Evolutionary conservation across 2,797 vertebrate genomes (phyloP).

Genomic region (Rhinatrema bivittatum): DNA sequence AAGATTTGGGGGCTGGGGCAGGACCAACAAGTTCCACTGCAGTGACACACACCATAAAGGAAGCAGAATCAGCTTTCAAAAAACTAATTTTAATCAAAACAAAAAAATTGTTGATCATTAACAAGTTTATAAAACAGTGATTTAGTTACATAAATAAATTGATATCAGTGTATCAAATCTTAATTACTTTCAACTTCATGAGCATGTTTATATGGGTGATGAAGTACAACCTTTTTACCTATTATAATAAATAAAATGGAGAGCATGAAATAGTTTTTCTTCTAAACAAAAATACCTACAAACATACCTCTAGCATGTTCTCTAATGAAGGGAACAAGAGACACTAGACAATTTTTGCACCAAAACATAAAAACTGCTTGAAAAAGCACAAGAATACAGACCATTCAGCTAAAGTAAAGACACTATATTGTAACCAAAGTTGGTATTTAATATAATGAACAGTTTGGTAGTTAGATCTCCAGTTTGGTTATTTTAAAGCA

Average conservation of each 20-base stretch:
- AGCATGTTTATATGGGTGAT: conserved; percentile 89
- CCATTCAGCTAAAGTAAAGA: conserved; percentile 92
- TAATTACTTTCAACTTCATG: conserved; percentile 96
- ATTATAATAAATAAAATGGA: conserved; percentile 96
- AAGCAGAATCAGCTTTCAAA: conserved; percentile 71
- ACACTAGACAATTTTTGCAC: conserved; percentile 90
- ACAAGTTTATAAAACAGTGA: conserved; percentile 99
- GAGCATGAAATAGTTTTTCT: conserved; percentile 68
- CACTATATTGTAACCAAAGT: conserved; percentile 92
- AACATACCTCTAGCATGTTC: conserved; percentile 82
- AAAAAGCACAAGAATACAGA: conserved; percentile 91
- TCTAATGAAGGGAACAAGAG: conserved; percentile 79
- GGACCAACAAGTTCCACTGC: too few relatives aligned
- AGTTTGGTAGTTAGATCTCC: conserved; percentile 91
- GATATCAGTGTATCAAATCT: conserved; percentile 99
- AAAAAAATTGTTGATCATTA: conserved; percentile 94
- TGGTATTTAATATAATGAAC: conserved; percentile 86
- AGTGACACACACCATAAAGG: conserved; percentile 49
- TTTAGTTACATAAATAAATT: conserved; percentile 99
- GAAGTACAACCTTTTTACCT: conserved; percentile 91
- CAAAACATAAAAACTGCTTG: conserved; percentile 80
- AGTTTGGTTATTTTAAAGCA: conserved; percentile 98
- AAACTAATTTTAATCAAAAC: conserved; percentile 98
- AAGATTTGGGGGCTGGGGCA: too few relatives aligned
- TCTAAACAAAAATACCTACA: conserved; percentile 89